Percentiles rank a stretch among this genome's conserved stretches.
These are phyloP conservation scores for Stenodera caucasica DNA, from an alignment of 2,888 invertebrate genomes.

Conservation along the genomic window DNA sequence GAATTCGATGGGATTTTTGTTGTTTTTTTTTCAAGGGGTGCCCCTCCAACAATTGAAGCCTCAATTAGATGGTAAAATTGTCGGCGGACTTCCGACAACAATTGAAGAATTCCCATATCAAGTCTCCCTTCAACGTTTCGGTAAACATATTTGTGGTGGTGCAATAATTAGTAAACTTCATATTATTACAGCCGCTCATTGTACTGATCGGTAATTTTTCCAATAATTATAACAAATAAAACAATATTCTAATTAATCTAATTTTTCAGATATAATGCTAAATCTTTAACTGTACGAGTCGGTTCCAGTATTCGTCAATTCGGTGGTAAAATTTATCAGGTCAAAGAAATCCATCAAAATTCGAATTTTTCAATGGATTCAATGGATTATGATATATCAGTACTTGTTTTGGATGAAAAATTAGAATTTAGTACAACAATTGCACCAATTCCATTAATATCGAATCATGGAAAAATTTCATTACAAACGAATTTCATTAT, in stretches of 20 bases:
- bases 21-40: background rate
- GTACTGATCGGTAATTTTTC: slow-evolving; percentile 31
- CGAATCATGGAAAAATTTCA: background rate
- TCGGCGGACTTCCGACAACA: slow-evolving; percentile 37
- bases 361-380: slow-evolving; percentile 17
- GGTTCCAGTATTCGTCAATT: slow-evolving; percentile 20
- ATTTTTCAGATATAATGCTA: background rate
- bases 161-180: slow-evolving; percentile 34
- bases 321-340: slow-evolving; percentile 23
- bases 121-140: slow-evolving; percentile 34
- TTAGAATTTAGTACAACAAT: slow-evolving; percentile 11
- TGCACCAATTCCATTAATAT: slow-evolving; percentile 10
- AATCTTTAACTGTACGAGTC: slow-evolving; percentile 17
- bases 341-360: slow-evolving; percentile 25
- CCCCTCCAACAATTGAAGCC: background rate
- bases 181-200: slow-evolving; percentile 43
- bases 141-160: slow-evolving; percentile 40
- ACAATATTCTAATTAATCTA: too few relatives aligned
- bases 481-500: slow-evolving; percentile 12
- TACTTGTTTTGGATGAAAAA: slow-evolving; percentile 24
- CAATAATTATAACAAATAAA: background rate
- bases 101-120: slow-evolving; percentile 42
- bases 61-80: slow-evolving; percentile 29
- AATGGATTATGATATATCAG: slow-evolving; percentile 31
- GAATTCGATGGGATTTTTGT: too few relatives aligned